phyloP scores from a whole-genome alignment of 2,888 invertebrate genomes.

The Latheticus oryzae region DNA sequence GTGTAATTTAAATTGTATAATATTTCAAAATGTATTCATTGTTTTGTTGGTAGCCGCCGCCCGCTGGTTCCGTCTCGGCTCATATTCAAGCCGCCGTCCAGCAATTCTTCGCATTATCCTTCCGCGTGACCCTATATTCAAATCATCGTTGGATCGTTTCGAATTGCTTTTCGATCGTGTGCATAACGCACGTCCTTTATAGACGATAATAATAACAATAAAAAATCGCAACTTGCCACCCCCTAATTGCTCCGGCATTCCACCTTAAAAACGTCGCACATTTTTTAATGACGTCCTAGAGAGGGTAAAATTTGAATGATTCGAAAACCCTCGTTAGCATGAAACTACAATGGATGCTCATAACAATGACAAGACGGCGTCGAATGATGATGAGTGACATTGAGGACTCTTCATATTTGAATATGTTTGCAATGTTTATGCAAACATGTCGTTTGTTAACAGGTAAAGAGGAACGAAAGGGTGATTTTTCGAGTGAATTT shows the following conservation, averaged over 20 bases:
- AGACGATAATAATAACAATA: too few species aligned
- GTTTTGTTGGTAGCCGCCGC: too few species aligned
- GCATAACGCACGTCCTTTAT: slow-evolving; percentile 41
- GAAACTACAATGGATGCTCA: slow-evolving; percentile 14
- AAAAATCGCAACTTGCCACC: too few species aligned
- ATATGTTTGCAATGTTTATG: slow-evolving; percentile 34
- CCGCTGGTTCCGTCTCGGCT: slow-evolving; percentile 4
- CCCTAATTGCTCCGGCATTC: slow-evolving; percentile 21
- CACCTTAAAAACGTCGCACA: slow-evolving; percentile 15
- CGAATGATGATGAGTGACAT: slow-evolving; percentile 29
- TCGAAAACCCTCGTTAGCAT: slow-evolving; percentile 21
- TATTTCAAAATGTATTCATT: too few species aligned
- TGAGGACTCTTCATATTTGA: slow-evolving; percentile 32
- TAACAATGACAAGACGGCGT: slow-evolving; percentile 20
- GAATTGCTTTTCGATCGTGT: slow-evolving; percentile 48
- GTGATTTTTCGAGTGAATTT: slow-evolving; percentile 13
- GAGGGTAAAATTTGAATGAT: neutral
- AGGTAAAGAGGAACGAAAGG: slow-evolving; percentile 18
- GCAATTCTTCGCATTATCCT: slow-evolving; percentile 2
- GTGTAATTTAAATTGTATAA: too few species aligned
- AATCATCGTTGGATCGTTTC: slow-evolving; percentile 49
- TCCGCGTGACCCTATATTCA: slow-evolving; percentile 43
- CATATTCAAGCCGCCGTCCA: neutral
- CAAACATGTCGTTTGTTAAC: slow-evolving; percentile 18
- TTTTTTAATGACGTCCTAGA: slow-evolving; percentile 21